phyloP scores from a whole-genome alignment of 2,113 vertebrate genomes.

The Zosterops pallidus region DNA sequence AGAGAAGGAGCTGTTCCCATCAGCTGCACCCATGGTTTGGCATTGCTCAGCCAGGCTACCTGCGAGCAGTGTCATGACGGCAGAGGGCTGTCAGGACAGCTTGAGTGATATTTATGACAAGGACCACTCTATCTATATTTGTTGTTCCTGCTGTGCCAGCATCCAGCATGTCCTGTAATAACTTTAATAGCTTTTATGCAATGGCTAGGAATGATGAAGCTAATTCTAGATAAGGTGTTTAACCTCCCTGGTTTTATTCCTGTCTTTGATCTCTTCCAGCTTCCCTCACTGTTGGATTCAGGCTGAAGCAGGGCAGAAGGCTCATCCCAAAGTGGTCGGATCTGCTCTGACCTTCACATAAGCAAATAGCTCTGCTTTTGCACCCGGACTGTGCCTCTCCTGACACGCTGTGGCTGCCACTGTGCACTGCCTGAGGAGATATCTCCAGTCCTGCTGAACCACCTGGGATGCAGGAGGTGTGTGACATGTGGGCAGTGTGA shows the following conservation, averaged over 20 bases:
- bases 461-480: not conserved
- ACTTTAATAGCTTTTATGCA: slow-evolving; percentile 11
- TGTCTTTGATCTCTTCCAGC: not conserved
- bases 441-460: not conserved
- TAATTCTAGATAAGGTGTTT: not conserved
- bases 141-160: slow-evolving; percentile 14
- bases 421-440: not conserved
- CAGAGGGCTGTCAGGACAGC: not conserved
- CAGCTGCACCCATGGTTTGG: not conserved
- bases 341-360: not conserved
- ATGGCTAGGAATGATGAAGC: not conserved
- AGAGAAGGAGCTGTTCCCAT: not conserved
- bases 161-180: not conserved
- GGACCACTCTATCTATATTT: not conserved
- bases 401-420: not conserved
- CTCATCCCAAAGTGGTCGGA: not conserved
- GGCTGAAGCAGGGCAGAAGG: not conserved
- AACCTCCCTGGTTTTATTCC: not conserved
- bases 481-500: not conserved
- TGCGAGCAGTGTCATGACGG: fast-evolving
- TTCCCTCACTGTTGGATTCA: not conserved
- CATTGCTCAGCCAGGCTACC: not conserved
- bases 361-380: not conserved
- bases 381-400: fast-evolving
- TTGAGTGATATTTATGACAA: not conserved